Percentiles rank a stretch among this genome's conserved stretches.
These are phyloP conservation scores for Eriocheir sinensis DNA, from an alignment of 1,140 invertebrate species.

Conservation along the genomic window DNA sequence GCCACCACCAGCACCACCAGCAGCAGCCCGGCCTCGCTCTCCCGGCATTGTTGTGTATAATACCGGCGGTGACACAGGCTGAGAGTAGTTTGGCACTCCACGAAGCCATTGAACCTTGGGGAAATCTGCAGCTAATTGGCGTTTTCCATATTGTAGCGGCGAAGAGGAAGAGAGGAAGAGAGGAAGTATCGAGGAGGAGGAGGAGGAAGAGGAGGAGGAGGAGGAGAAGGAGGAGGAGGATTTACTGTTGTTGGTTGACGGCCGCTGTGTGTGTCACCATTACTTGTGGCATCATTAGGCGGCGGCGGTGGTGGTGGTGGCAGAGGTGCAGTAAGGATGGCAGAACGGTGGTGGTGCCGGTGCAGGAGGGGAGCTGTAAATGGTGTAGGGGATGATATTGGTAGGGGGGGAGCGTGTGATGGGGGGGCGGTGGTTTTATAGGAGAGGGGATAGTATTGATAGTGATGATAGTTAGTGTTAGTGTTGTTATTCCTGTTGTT, in stretches of 20 bases:
- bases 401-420: background rate
- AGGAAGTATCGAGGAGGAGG: background rate
- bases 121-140: conserved; percentile 63
- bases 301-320: background rate
- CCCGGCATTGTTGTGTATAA: conserved; percentile 29
- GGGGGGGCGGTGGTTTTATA: background rate
- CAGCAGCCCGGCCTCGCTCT: background rate
- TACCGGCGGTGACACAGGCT: background rate
- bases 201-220: background rate
- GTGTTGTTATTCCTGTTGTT: no score
- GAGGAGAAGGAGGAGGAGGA: background rate
- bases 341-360: background rate
- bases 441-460: background rate
- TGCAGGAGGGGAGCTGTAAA: background rate
- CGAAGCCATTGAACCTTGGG: conserved; percentile 58
- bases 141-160: conserved; percentile 55
- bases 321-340: background rate
- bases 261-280: conserved; percentile 48
- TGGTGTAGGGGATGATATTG: background rate
- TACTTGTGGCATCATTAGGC: conserved; percentile 37
- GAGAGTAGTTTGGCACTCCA: conserved; percentile 36
- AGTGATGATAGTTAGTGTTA: background rate
- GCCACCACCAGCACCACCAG: conserved; percentile 19
- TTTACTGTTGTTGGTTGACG: conserved; percentile 28
- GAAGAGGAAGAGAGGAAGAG: background rate